These are phyloP conservation scores for Elephantulus edwardii DNA, from an alignment of 2,113 vertebrate species.

Conservation along the genomic window DNA sequence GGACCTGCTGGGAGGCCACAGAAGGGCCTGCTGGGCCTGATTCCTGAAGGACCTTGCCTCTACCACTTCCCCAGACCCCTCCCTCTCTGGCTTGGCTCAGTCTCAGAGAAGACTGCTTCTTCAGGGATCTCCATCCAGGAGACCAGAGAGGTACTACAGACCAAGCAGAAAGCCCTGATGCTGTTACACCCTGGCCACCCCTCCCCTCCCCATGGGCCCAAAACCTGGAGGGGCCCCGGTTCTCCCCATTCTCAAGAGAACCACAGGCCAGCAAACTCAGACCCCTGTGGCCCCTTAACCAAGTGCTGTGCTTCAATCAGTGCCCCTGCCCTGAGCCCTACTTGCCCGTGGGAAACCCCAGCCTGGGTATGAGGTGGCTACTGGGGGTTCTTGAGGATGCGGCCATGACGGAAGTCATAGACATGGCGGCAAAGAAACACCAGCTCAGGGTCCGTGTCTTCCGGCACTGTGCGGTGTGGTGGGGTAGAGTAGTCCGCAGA, in stretches of 20 bases:
- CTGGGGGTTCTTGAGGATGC: conserved; percentile 98
- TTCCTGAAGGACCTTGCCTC: conserved; percentile 37
- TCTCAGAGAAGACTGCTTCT: conserved; percentile 59
- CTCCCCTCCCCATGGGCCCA: conserved; percentile 63
- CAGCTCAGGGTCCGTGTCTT: conserved; percentile 95
- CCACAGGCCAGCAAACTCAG: conserved; percentile 53
- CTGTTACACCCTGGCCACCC: conserved; percentile 58
- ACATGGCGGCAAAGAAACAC: conserved; percentile 99
- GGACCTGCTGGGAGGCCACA: not conserved
- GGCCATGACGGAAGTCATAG: conserved; percentile 98
- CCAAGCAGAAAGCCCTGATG: conserved; percentile 41
- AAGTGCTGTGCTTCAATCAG: conserved; percentile 90
- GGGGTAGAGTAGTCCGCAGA: conserved; percentile 91
- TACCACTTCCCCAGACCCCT: not conserved
- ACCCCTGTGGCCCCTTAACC: conserved; percentile 77
- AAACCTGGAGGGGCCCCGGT: conserved; percentile 23
- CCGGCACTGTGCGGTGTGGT: conserved; percentile 94
- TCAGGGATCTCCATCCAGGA: conserved; percentile 6
- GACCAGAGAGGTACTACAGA: not conserved
- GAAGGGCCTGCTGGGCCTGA: conserved; percentile 22
- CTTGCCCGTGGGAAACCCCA: conserved; percentile 47
- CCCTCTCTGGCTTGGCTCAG: not conserved
- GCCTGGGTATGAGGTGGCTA: conserved; percentile 79
- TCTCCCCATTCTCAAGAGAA: conserved; percentile 46
- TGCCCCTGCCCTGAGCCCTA: conserved; percentile 55